phyloP scores from a whole-genome alignment of 1,140 invertebrate species.

The Dinothrombium tinctorium region DNA sequence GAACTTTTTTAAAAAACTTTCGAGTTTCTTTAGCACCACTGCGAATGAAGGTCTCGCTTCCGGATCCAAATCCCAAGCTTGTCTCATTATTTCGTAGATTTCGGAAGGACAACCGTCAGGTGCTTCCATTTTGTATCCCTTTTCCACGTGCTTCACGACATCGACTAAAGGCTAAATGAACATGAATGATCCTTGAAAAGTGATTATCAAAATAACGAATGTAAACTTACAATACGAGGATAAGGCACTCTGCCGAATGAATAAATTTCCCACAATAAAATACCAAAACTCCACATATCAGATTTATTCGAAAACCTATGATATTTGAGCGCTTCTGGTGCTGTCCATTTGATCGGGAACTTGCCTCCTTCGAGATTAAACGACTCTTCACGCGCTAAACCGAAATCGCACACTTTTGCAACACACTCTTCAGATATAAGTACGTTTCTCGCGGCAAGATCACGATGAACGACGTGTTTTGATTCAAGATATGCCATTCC shows the following conservation, averaged over 20 bases:
- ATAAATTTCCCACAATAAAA: conserved; percentile 97
- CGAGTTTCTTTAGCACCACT: conserved; percentile 7
- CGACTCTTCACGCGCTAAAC: conserved; percentile 64
- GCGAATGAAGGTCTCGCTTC: conserved; percentile 61
- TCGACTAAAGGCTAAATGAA: conserved; percentile 56
- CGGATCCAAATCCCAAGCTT: conserved; percentile 73
- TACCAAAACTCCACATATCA: conserved; percentile 99
- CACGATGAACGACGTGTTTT: conserved; percentile 84
- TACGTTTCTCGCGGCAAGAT: conserved; percentile 93
- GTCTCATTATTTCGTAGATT: conserved; percentile 87
- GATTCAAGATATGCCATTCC: conserved; percentile 97
- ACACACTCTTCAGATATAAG: conserved; percentile 75
- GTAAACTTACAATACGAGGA: conserved; percentile 76
- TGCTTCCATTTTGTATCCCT: conserved; percentile 96
- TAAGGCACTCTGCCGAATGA: conserved; percentile 98
- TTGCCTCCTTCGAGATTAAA: conserved; percentile 19
- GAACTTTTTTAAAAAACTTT: too few species aligned
- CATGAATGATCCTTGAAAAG: conserved; percentile 10
- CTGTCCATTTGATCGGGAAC: conserved; percentile 98
- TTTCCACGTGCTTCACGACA: conserved; percentile 90
- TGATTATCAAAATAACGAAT: not conserved
- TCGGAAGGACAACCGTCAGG: conserved; percentile 88
- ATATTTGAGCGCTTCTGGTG: conserved; percentile 85
- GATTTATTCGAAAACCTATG: conserved; percentile 96
- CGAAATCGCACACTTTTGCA: conserved; percentile 60